Conservation (phyloP, 2,113 vertebrate genomes). For the Muntiacus reevesi region DNA sequence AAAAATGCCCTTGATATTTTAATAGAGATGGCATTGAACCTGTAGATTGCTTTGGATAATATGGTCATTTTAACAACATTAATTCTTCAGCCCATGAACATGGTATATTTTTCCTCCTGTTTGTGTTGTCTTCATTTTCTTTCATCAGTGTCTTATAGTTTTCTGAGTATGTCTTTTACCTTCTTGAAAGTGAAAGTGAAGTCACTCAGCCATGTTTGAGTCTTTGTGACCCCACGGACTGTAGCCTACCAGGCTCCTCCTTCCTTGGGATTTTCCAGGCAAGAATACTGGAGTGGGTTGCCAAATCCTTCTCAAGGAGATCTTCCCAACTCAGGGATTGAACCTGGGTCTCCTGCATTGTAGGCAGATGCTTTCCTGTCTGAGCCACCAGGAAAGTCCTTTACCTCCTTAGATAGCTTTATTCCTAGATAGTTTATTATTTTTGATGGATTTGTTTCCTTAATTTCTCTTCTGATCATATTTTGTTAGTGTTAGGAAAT, state of each 20-base stretch:
- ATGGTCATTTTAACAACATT: neutral
- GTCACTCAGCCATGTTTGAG: neutral
- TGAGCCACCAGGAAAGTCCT: neutral
- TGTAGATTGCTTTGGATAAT: neutral
- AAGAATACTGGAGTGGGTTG: neutral
- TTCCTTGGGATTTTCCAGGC: neutral
- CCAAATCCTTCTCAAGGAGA: neutral
- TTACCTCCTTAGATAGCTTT: neutral
- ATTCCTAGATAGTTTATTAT: neutral
- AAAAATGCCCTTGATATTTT: neutral
- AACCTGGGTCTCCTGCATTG: neutral
- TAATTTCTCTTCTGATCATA: neutral
- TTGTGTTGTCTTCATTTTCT: neutral
- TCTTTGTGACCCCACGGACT: neutral
- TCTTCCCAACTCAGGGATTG: neutral
- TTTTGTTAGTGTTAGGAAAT: neutral
- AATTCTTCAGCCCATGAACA: neutral
- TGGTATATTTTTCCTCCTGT: neutral
- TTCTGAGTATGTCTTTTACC: neutral
- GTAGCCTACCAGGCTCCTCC: neutral
- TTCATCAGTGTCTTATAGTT: neutral
- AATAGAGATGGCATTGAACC: neutral
- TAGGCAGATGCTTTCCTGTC: neutral
- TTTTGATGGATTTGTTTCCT: neutral
- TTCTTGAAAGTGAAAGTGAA: neutral